Evolutionary conservation across 37 sponge, comb jelly and placozoan species (phyloP).

Genomic region (Mnemiopsis leidyi): DNA sequence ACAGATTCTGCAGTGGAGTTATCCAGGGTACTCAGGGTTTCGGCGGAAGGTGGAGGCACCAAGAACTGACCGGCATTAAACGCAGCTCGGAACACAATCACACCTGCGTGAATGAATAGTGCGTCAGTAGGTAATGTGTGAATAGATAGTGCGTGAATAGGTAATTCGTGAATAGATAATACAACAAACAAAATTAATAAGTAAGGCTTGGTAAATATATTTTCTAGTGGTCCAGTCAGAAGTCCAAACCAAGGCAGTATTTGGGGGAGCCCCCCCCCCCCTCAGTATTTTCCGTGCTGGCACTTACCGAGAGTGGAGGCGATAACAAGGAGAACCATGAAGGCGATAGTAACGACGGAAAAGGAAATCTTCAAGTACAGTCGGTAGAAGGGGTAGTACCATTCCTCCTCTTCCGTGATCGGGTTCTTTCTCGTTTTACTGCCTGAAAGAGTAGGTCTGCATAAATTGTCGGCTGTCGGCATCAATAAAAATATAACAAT

Average conservation of each 20-base stretch:
- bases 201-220: too few species aligned
- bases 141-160: too few species aligned
- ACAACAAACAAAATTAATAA: too few species aligned
- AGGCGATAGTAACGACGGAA: conserved; percentile 29
- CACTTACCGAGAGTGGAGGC: conserved; percentile 37
- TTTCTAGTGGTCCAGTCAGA: too few species aligned
- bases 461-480: too few species aligned
- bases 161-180: too few species aligned
- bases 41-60: neutral
- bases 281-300: neutral
- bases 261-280: too few species aligned
- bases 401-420: conserved; percentile 65
- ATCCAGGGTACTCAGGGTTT: neutral
- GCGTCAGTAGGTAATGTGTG: too few species aligned
- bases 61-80: neutral
- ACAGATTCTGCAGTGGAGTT: neutral
- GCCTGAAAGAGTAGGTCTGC: neutral
- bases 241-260: too few species aligned
- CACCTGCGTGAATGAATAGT: neutral
- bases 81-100: neutral
- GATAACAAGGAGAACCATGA: conserved; percentile 57
- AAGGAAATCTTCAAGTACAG: conserved; percentile 43
- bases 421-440: conserved; percentile 65
- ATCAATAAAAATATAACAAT: too few species aligned
- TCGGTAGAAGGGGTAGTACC: conserved; percentile 57